These are phyloP conservation scores for Sebastes iracundus DNA, from an alignment of 2,797 vertebrate genomes.

Conservation along the genomic window DNA sequence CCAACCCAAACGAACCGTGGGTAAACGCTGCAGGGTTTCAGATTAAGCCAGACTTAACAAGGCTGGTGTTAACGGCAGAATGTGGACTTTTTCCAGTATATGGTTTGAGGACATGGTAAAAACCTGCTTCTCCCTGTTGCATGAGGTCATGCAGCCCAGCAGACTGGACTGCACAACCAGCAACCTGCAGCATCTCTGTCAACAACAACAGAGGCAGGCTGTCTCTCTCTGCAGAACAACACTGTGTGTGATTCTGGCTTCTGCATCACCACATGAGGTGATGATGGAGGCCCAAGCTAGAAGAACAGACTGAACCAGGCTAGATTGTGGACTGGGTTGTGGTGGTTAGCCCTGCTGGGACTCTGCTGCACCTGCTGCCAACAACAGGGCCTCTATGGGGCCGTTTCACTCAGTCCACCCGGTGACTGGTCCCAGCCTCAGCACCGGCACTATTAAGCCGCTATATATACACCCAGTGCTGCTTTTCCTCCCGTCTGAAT, in stretches of 20 bases:
- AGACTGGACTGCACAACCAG: background rate
- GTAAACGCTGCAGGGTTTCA: background rate
- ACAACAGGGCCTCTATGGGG: conserved; percentile 44
- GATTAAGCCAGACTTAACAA: background rate
- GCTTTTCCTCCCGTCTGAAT: background rate
- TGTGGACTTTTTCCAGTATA: background rate
- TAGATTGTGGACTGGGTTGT: background rate
- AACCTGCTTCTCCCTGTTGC: background rate
- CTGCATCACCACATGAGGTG: background rate
- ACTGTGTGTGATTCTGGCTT: background rate
- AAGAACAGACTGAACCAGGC: background rate
- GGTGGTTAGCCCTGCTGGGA: background rate
- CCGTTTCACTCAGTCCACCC: conserved; percentile 20
- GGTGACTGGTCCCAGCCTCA: conserved; percentile 7
- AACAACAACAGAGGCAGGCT: background rate
- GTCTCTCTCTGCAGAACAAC: background rate
- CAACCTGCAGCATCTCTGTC: conserved; percentile 12
- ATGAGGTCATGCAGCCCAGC: too few relatives aligned
- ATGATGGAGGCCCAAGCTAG: background rate
- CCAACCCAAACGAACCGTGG: background rate
- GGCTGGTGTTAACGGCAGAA: background rate
- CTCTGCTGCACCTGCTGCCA: conserved; percentile 52
- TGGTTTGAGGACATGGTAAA: background rate
- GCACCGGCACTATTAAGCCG: background rate
- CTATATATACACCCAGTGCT: background rate